Percentiles rank a stretch among this genome's conserved stretches.
Conservation (phyloP, 2,888 invertebrate species). For the Ichneumoninae sp. region DNA sequence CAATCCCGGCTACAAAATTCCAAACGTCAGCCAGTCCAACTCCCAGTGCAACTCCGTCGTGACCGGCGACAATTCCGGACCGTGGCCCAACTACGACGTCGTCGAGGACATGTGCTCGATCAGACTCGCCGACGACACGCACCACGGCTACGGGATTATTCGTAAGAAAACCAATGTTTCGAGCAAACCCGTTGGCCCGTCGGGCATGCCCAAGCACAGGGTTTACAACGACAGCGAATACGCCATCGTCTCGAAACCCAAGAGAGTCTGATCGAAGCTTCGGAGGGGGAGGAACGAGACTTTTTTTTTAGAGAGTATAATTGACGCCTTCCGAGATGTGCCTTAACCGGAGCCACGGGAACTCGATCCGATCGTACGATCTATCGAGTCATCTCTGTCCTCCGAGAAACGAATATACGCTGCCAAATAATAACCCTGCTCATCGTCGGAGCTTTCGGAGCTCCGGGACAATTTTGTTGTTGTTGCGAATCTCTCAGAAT, state of each 20-base stretch:
- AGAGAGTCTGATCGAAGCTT: constrained; percentile 88
- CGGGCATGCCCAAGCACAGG: constrained; percentile 87
- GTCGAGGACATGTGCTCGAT: constrained; percentile 89
- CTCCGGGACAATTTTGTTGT: neutral
- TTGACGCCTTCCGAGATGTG: constrained; percentile 36
- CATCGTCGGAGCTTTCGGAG: constrained; percentile 8
- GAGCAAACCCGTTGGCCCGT: constrained; percentile 82
- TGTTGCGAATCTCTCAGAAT: neutral
- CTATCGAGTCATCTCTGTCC: constrained; percentile 3
- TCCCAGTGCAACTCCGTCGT: constrained; percentile 66
- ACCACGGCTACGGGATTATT: constrained; percentile 92
- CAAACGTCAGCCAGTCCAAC: constrained; percentile 77
- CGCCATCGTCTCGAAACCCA: constrained; percentile 93
- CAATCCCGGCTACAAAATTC: constrained; percentile 89
- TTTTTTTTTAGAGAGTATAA: constrained; percentile 1
- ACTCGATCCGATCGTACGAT: constrained; percentile 28
- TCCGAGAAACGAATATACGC: constrained; percentile 39
- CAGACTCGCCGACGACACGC: constrained; percentile 91
- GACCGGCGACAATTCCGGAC: constrained; percentile 72
- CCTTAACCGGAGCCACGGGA: constrained; percentile 43
- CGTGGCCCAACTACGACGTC: constrained; percentile 92
- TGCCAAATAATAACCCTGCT: constrained; percentile 41
- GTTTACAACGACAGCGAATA: constrained; percentile 92
- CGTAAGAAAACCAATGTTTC: constrained; percentile 85
- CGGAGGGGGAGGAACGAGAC: constrained; percentile 14